Conservation (phyloP, 2,113 vertebrate species). For the Odocoileus hemionus region DNA sequence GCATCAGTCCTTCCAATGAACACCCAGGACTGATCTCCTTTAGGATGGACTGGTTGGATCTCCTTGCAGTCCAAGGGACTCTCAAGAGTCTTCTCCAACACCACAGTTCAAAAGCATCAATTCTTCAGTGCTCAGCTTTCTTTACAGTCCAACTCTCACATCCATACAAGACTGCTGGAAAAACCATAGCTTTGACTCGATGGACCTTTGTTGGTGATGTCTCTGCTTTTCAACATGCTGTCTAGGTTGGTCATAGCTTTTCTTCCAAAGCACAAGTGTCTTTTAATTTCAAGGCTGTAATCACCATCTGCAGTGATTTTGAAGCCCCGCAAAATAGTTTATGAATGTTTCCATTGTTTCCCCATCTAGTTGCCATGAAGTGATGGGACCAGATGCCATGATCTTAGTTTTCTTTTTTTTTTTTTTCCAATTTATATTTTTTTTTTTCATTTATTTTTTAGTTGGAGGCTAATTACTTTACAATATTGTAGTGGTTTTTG, state of each 20-base stretch:
- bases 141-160: background rate
- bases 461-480: too few species aligned
- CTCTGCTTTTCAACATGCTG: background rate
- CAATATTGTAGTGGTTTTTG: too few species aligned
- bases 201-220: background rate
- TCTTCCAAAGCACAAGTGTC: accelerated
- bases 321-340: background rate
- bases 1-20: background rate
- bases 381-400: background rate
- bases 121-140: accelerated
- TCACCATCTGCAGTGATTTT: background rate
- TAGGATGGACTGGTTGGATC: background rate
- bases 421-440: too few species aligned
- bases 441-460: too few species aligned
- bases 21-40: background rate
- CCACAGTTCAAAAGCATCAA: background rate
- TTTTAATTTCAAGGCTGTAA: background rate
- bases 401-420: background rate
- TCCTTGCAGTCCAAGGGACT: background rate
- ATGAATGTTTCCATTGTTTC: background rate
- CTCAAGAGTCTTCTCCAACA: background rate
- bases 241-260: background rate
- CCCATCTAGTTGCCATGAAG: background rate
- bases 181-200: background rate
- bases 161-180: background rate